Evolutionary conservation across 2,113 vertebrate genomes (phyloP), one percentile per base, ranked within the genome.

Genomic region (Cyrtonyx montezumae): DNA sequence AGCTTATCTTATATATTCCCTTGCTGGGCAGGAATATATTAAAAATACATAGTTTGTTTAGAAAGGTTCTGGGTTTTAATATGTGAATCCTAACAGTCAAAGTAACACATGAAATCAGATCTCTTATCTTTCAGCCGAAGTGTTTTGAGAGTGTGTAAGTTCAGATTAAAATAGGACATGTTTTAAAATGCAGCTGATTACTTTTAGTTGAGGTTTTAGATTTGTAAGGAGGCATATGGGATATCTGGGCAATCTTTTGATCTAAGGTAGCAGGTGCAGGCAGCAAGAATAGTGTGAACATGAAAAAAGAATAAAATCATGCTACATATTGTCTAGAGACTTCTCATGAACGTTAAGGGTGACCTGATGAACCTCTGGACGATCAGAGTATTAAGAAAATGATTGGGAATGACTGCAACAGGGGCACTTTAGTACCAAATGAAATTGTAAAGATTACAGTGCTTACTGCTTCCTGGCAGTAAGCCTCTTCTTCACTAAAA

Each of bases 391-490:
- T 58, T 75, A 84, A 84, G 70, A 84, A 49, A 51, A 65, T 36
- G 78, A 30, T 53, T 58, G 87, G 18, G 66, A 84, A 65, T 1
- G 37, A 28, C 73, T 45, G 87, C 79, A 95, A 87, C 53, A 76
- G 62, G 63, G 84, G 62, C 66, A 93, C 65, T 23, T 94, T 93
- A 88, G 81, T 88, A 90, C 77, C 66, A 92, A 89, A 87, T 92
- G 62, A 94, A 91, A 81, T 92, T 94, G 84, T 75, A 92, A 93
- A 95, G 91, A 92, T 84, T 92, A 87, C 66, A 48, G 84, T 76
- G 43, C 94, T 94, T 89, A 84, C 87, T 82, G 70, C 22, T 81
- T 9, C 79, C 84, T 94, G 91, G 89, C 93, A 91, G 80, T 30
- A 68, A 92, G 93, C 94, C 95, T 84, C 87, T 40, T 45, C 76